Conservation (phyloP, 2,888 invertebrate species). For the Zaprionus obscuricornis region DNA sequence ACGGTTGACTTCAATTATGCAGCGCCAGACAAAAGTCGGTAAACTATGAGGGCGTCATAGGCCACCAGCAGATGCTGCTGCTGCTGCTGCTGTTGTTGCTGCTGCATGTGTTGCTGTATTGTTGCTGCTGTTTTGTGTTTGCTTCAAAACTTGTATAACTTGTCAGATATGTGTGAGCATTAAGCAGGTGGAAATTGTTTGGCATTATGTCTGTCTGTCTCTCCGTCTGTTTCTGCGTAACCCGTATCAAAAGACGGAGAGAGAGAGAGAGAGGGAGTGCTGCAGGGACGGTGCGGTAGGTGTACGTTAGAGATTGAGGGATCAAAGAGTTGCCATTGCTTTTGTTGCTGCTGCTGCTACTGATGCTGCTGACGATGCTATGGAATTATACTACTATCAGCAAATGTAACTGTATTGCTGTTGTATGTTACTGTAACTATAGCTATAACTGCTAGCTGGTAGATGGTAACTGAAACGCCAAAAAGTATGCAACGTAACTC, state of each 20-base stretch:
- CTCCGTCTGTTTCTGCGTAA: not conserved
- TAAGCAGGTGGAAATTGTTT: conserved; percentile 63
- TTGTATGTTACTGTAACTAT: too few species aligned
- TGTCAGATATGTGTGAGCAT: conserved; percentile 17
- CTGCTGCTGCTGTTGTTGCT: conserved; percentile 1
- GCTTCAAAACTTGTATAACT: conserved; percentile 19
- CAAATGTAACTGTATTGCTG: too few species aligned
- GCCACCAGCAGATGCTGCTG: not conserved
- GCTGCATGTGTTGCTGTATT: not conserved
- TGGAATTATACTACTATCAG: too few species aligned
- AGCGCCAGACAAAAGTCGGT: conserved; percentile 52
- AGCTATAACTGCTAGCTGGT: too few species aligned
- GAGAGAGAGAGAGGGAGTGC: not conserved
- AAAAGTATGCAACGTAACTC: conserved; percentile 59
- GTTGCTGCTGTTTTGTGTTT: conserved; percentile 19
- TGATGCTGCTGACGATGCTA: too few species aligned
- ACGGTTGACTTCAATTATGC: conserved; percentile 67
- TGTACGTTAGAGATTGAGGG: too few species aligned
- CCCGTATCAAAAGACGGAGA: conserved; percentile 44
- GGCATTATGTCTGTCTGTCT: conserved; percentile 51
- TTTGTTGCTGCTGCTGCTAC: too few species aligned
- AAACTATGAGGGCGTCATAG: conserved; percentile 51
- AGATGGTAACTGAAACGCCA: conserved; percentile 35
- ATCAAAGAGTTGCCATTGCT: not conserved
- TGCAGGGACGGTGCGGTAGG: too few species aligned